Conservation (phyloP, 1,140 invertebrate species). For the Platyscapa corneri region DNA sequence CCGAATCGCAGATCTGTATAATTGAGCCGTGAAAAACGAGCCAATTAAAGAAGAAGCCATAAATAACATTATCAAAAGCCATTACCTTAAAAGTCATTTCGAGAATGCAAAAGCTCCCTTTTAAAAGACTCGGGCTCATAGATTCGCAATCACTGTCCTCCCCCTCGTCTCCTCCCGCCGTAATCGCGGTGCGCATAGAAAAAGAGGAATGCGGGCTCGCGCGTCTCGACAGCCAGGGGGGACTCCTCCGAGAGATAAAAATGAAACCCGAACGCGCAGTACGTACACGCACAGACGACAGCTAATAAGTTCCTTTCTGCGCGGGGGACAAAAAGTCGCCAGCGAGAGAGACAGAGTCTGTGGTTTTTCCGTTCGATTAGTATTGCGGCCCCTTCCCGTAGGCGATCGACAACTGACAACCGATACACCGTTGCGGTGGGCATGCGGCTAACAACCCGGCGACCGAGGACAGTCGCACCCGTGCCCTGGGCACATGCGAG, state of each 20-base stretch:
- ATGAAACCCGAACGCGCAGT: not conserved
- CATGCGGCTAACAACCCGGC: not conserved
- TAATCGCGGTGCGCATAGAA: not conserved
- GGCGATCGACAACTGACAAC: not conserved
- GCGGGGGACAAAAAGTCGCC: not conserved
- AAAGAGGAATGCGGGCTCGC: not conserved
- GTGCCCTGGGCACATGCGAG: too few relatives aligned
- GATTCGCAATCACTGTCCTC: not conserved
- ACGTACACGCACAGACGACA: not conserved
- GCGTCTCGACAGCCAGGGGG: too few relatives aligned
- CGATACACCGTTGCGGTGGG: not conserved
- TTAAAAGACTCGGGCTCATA: not conserved
- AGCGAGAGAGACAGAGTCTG: too few relatives aligned
- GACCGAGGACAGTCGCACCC: not conserved
- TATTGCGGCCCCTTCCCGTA: not conserved
- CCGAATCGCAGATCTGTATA: not conserved
- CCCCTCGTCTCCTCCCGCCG: too few relatives aligned
- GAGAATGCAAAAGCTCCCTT: not conserved
- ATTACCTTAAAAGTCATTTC: too few relatives aligned
- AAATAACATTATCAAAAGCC: not conserved
- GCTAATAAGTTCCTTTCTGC: constrained; percentile 11
- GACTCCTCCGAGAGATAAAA: not conserved
- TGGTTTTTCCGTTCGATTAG: constrained; percentile 49
- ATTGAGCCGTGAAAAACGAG: not conserved
- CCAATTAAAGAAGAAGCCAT: constrained; percentile 2